Evolutionary conservation across 1,140 invertebrate genomes (phyloP), one percentile per base, ranked within the genome.

Genomic region (Daktulosphaira vitifoliae): DNA sequence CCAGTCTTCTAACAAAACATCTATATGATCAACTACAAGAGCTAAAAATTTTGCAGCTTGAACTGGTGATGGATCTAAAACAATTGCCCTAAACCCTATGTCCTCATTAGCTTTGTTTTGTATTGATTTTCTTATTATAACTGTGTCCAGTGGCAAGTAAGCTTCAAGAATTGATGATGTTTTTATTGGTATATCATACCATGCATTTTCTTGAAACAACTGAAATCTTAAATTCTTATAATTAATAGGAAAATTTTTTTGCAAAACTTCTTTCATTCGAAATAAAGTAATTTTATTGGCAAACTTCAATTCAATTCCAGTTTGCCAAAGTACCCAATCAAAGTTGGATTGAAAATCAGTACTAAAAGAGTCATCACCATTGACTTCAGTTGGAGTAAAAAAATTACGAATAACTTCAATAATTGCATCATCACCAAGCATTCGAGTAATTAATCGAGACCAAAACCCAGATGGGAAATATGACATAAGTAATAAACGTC

Each of bases 391-490:
- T 0, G 85, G 84, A 20, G 84, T 74, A 73, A 86, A 88, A 70
- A 86, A 83, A 9, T 77, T 77, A 64, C 84, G 75, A 2, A 92
- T 84, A n/a, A 90, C 89, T 65, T 90, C 87, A 1, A 89, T 82
- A 23, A 94, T 84, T 11, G 84, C 80, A 68, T 93, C 87, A 74
- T 98, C 95, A 0, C 92, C 92, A 23, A 98, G 75, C 51, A 98
- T 84, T 20, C 95, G 77, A 0, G 93, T 93, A 13, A 96, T 92
- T 3, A 99, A 79, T 9, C 96, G 78, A 0, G 95, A 90, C 96
- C 96, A 98, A 76, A 99, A 99, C 0, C 96, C 96, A 69, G 90
- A 90, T 0, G 96, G 96, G 73, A 98, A 92, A 76, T 98, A 99
- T 0, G 94, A 94, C 82, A 98, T 89, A 1, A 94, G 76, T 3